A percentile compares a stretch with the other conserved stretches of the same genome.
These are phyloP conservation scores for Gambusia holbrooki DNA, from an alignment of 2,113 vertebrate genomes.

Conservation along the genomic window DNA sequence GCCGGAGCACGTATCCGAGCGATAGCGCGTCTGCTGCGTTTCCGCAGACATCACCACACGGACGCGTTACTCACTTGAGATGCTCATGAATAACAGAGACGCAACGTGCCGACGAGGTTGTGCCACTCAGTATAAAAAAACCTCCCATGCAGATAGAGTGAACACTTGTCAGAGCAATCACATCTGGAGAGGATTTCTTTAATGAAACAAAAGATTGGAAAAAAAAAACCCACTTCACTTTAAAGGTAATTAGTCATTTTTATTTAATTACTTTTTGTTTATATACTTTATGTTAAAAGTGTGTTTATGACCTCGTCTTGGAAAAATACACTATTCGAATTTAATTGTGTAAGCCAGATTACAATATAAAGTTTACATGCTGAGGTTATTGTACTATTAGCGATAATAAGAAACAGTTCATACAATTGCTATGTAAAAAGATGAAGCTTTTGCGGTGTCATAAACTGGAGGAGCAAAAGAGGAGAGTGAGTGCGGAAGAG, in stretches of 20 bases:
- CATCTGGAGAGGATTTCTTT: neutral
- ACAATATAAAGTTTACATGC: neutral
- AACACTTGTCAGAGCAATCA: constrained; percentile 6
- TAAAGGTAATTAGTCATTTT: neutral
- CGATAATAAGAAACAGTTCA: neutral
- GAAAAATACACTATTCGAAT: neutral
- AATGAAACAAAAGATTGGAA: neutral
- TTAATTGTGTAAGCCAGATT: neutral
- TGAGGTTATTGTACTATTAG: neutral
- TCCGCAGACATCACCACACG: neutral
- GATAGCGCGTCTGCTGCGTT: constrained; percentile 3
- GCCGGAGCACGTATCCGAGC: constrained; percentile 15
- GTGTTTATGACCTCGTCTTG: neutral
- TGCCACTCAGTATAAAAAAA: constrained; percentile 16
- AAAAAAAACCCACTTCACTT: neutral
- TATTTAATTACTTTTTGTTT: neutral
- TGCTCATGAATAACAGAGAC: constrained; percentile 22
- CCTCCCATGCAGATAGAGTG: neutral
- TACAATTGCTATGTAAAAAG: neutral
- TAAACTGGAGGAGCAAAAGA: neutral
- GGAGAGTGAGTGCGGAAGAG: constrained; percentile 21
- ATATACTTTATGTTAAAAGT: neutral
- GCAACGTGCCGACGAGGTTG: neutral
- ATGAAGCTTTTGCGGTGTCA: neutral
- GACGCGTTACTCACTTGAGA: neutral